Base-by-base conservation (phyloP, 2,888 invertebrate species). In the Diarsia rubi region DNA sequence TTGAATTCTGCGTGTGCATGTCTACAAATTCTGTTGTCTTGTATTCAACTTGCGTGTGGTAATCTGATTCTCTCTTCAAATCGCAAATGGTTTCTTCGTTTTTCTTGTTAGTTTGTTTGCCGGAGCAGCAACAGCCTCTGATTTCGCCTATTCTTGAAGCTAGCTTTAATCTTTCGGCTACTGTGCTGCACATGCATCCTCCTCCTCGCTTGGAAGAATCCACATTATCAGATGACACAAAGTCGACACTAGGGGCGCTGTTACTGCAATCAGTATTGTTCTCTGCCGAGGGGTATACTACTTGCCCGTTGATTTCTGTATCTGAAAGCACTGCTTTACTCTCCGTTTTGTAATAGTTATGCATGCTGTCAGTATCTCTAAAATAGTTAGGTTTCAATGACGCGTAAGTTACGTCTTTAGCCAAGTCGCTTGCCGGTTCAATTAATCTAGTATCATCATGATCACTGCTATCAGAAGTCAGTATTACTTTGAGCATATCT, bases 381-480 rank as follows among this genome's bases (percentile, higher is more conserved):
- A 92, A 91, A 74, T 87, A 90, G 68, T 90, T 90, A 1, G 91
- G 89, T 71, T 91, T 90, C 19, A 92, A 82, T 3, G 92, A 91
- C n/a, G 87, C 86, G 37, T 89, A 91, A 3, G 90, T 91, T 0
- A 91, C 78, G 72, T 93, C 91, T 74, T 91, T 90, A 2, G 86
- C 79, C 60, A 93, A 73, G 2, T 92, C 89, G 37, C 88, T 92
- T 6, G 84, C 84, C 1, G 79, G 83, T 1, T 82, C 75, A 3
- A 84, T 85, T 1, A 82, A 75, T 4, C 83, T 84, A 0, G 84
- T 72, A 4, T 92, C 90, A 0, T 91, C 92, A 21, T 87, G 86
- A 0, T 89, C 91, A 65, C 92, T 93, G 57, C 91, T 94, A 59
- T 94, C 93, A 3, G 92, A 92, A 19, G 92, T 93, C 3, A 95